Conservation (phyloP, 2,888 invertebrate genomes). For the Sepiola atlantica region DNA sequence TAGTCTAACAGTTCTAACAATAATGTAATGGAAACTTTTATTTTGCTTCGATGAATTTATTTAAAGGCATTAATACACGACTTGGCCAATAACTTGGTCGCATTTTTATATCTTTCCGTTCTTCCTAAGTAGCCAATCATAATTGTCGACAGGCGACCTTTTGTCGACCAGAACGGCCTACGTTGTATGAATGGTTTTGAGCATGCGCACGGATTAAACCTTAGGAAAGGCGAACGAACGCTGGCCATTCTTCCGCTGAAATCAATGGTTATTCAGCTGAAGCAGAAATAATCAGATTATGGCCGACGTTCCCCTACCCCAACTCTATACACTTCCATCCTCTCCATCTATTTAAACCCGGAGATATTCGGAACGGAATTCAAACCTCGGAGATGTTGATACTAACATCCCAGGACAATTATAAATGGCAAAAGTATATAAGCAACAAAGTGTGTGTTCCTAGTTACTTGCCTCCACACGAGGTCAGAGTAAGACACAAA, state of each 20-base stretch:
- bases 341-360: no score
- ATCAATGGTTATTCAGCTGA: slow-evolving; percentile 19
- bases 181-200: background rate
- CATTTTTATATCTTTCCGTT: background rate
- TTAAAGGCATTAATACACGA: background rate
- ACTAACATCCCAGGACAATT: no score
- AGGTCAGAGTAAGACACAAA: no score
- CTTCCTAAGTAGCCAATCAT: background rate
- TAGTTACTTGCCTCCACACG: no score
- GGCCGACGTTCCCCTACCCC: background rate
- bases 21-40: background rate
- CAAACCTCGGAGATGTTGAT: no score
- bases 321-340: no score
- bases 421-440: no score
- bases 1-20: background rate
- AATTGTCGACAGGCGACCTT: slow-evolving; percentile 23
- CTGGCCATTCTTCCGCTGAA: slow-evolving; percentile 4
- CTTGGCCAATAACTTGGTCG: background rate
- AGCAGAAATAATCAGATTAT: background rate
- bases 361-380: no score
- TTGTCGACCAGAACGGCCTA: background rate
- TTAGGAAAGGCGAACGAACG: background rate
- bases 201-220: background rate
- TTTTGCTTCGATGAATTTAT: background rate
- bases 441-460: no score